Evolutionary conservation across 2,113 vertebrate genomes (phyloP).

Genomic region (Merops nubicus): DNA sequence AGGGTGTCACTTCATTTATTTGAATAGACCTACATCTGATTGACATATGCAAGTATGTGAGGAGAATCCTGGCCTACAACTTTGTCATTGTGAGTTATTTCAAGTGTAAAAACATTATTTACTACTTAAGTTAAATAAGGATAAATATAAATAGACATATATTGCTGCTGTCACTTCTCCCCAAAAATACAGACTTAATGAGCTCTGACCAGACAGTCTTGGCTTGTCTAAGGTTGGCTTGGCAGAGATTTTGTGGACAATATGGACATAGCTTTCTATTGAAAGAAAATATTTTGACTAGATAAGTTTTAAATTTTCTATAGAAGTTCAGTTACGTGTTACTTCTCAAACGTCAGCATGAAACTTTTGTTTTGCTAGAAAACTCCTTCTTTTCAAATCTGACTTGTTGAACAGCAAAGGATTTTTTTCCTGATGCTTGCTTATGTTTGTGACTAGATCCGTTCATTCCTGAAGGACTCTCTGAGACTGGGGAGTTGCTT

Average conservation of each 20-base stretch:
- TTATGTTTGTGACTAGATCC: neutral
- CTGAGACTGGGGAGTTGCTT: neutral
- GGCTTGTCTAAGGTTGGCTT: neutral
- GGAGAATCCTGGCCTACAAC: neutral
- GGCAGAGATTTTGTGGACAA: neutral
- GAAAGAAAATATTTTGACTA: neutral
- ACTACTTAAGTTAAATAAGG: neutral
- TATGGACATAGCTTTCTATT: neutral
- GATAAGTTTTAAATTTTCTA: neutral
- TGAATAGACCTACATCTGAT: neutral
- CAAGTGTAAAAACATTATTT: conserved; percentile 33
- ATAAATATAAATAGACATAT: neutral
- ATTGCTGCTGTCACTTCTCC: neutral
- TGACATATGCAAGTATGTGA: conserved; percentile 21
- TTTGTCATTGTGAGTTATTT: conserved; percentile 57
- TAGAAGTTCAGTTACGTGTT: neutral
- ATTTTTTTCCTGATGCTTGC: neutral
- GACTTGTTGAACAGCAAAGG: neutral
- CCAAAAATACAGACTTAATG: neutral
- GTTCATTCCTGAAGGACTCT: neutral
- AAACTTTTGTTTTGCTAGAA: neutral
- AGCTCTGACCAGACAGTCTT: neutral
- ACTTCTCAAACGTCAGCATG: neutral
- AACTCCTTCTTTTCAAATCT: neutral
- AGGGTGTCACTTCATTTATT: conserved; percentile 25